phyloP scores from a whole-genome alignment of 1,140 invertebrate species.

The Sitodiplosis mosellana region DNA sequence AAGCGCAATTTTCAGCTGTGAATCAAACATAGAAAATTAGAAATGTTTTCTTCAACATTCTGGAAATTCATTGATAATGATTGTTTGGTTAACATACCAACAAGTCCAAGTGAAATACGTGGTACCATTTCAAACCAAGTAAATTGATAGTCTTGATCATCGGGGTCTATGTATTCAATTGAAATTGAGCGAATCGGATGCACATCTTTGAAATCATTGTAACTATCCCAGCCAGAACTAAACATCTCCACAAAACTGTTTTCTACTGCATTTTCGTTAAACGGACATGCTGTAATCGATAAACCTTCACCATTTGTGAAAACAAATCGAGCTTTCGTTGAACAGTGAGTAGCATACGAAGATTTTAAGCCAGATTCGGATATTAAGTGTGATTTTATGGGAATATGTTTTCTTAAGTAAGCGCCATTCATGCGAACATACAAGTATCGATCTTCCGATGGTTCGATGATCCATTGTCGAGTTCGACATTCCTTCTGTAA shows the following conservation, averaged over 20 bases:
- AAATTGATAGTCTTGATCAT: conserved; percentile 51
- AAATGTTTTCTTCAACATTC: no score
- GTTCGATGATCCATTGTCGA: conserved; percentile 62
- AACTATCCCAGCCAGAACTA: conserved; percentile 56
- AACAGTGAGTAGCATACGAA: conserved; percentile 15
- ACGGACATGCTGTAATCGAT: conserved; percentile 21
- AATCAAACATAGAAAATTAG: conserved; percentile 1
- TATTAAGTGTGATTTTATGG: conserved; percentile 4
- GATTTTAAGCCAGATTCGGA: background rate
- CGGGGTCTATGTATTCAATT: conserved; percentile 56
- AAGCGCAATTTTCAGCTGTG: conserved; percentile 44
- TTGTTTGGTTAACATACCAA: conserved; percentile 9
- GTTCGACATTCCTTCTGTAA: conserved; percentile 51
- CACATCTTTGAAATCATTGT: conserved; percentile 9
- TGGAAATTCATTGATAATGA: background rate
- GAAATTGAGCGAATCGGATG: conserved; percentile 42
- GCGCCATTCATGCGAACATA: conserved; percentile 22
- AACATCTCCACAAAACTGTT: conserved; percentile 44
- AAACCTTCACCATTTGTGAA: conserved; percentile 22
- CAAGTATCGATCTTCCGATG: conserved; percentile 32
- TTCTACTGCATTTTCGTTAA: conserved; percentile 17
- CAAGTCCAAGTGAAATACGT: conserved; percentile 28
- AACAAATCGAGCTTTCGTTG: conserved; percentile 21
- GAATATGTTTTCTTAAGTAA: conserved; percentile 23
- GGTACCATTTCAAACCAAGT: conserved; percentile 68